Conservation (phyloP, 2,888 invertebrate genomes). For the Morpho deidamia region DNA sequence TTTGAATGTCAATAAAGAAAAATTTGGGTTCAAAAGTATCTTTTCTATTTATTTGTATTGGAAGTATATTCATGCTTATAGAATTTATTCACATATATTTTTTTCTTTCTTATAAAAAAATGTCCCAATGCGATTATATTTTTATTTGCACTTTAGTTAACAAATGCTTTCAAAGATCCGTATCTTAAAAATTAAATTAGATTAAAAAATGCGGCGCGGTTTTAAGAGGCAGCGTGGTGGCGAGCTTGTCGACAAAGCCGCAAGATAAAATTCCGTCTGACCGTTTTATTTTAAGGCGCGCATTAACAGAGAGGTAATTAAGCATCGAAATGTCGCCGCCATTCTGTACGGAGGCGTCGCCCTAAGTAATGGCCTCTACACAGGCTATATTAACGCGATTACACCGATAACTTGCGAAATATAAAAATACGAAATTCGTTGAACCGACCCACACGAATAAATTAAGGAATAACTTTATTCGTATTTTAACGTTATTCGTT, state of each 20-base stretch:
- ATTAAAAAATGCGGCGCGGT: conserved; percentile 22
- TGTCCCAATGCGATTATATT: neutral
- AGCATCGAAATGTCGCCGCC: conserved; percentile 60
- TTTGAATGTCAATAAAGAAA: too few relatives aligned
- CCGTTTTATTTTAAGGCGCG: conserved; percentile 54
- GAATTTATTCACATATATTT: too few relatives aligned
- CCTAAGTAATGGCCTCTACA: conserved; percentile 49
- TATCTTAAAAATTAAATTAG: conserved; percentile 23
- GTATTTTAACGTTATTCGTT: too few relatives aligned
- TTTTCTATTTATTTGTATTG: too few relatives aligned
- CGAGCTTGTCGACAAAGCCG: conserved; percentile 28
- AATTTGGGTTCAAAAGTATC: too few relatives aligned
- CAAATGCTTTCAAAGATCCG: conserved; percentile 11
- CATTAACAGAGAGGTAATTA: conserved; percentile 64
- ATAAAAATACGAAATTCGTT: conserved; percentile 22
- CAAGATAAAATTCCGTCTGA: conserved; percentile 53
- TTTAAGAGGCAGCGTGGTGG: conserved; percentile 31
- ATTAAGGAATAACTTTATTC: neutral
- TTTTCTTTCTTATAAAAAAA: too few relatives aligned
- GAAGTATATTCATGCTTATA: too few relatives aligned
- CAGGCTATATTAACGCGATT: conserved; percentile 30
- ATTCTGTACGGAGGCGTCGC: conserved; percentile 46
- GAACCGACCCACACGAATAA: conserved; percentile 6
- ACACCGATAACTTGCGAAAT: conserved; percentile 25
- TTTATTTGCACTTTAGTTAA: conserved; percentile 11